These are phyloP conservation scores for Diaperis boleti DNA, from an alignment of 2,888 invertebrate species.

Conservation along the genomic window DNA sequence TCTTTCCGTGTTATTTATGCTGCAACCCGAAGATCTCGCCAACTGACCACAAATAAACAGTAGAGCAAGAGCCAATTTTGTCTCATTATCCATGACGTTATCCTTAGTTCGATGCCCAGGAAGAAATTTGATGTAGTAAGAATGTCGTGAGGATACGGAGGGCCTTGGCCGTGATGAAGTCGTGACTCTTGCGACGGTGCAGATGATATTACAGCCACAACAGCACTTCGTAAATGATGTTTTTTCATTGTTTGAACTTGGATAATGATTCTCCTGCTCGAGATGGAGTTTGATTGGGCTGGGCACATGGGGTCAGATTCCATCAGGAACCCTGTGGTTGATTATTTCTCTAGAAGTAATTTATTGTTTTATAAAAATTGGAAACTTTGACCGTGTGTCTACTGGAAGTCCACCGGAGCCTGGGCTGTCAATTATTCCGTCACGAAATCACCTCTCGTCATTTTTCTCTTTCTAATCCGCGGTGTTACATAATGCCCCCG, in stretches of 20 bases:
- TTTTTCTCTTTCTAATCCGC: neutral
- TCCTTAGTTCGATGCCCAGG: slow-evolving; percentile 5
- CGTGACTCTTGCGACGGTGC: slow-evolving; percentile 19
- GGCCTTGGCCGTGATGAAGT: slow-evolving; percentile 34
- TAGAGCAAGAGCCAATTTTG: slow-evolving; percentile 16
- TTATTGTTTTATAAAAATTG: no score
- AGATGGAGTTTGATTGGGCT: neutral
- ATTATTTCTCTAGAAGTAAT: neutral
- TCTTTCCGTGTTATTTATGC: slow-evolving; percentile 30
- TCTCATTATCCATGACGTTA: slow-evolving; percentile 15
- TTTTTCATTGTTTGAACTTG: slow-evolving; percentile 31
- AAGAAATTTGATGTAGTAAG: slow-evolving; percentile 24
- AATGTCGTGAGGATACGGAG: slow-evolving; percentile 27
- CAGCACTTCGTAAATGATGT: slow-evolving; percentile 24
- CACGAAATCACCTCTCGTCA: neutral
- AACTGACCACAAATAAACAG: slow-evolving; percentile 26
- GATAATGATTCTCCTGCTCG: slow-evolving; percentile 12
- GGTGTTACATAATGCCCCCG: neutral
- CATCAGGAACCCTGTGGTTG: neutral
- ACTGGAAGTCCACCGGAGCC: no score
- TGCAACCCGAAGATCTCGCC: neutral
- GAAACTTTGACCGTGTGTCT: no score
- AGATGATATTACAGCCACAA: slow-evolving; percentile 27
- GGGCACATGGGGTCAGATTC: neutral
- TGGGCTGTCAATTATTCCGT: neutral